Evolutionary conservation across 2,888 invertebrate genomes (phyloP).

Genomic region (Hirtodrosophila cameraria): DNA sequence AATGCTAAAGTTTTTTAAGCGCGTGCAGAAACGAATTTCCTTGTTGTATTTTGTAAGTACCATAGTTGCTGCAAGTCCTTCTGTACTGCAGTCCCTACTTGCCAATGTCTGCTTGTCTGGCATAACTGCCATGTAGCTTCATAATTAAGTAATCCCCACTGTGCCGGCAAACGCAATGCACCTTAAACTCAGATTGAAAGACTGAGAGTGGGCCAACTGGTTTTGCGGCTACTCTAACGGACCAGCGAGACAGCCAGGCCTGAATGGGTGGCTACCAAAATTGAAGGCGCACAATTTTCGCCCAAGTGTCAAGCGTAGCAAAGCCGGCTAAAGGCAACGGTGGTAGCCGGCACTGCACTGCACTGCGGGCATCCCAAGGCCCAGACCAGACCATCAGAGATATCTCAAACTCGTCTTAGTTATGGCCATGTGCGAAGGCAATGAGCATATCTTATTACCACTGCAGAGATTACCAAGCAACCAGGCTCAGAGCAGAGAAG

Average conservation of each 20-base stretch:
- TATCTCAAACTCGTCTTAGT: constrained; percentile 42
- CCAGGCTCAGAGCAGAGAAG: background rate
- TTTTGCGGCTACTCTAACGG: constrained; percentile 59
- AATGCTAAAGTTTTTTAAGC: constrained; percentile 27
- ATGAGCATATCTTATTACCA: constrained; percentile 74
- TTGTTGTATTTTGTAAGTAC: constrained; percentile 16
- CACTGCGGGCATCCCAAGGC: constrained; percentile 62
- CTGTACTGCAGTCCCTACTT: background rate
- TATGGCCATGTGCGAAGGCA: constrained; percentile 55
- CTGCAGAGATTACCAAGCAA: constrained; percentile 59
- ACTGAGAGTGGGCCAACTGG: constrained; percentile 57
- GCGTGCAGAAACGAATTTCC: constrained; percentile 8
- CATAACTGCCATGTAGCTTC: constrained; percentile 47
- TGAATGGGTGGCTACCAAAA: constrained; percentile 58
- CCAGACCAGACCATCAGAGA: constrained; percentile 18
- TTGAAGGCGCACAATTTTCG: constrained; percentile 47
- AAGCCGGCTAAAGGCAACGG: constrained; percentile 22
- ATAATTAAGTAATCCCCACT: constrained; percentile 75
- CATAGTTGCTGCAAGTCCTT: constrained; percentile 1
- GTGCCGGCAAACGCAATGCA: constrained; percentile 55
- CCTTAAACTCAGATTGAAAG: constrained; percentile 61
- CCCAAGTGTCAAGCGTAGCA: constrained; percentile 36
- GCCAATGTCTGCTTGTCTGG: constrained; percentile 18
- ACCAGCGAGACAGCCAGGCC: constrained; percentile 34
- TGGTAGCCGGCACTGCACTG: constrained; percentile 41